Conservation (phyloP, 2,888 invertebrate species). For the Mellilla xanthometata region DNA sequence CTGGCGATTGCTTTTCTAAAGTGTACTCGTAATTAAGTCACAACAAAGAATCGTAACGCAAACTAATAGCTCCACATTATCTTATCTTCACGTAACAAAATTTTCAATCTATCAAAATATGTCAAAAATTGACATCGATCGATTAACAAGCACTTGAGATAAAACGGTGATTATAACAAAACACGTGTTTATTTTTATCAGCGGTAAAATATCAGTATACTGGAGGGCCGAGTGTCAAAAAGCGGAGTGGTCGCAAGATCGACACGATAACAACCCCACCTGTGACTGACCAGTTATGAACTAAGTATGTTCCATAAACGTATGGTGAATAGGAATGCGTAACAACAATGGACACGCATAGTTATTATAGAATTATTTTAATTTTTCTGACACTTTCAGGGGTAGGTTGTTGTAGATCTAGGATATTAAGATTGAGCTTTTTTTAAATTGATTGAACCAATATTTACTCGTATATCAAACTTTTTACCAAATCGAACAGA, state of each 20-base stretch:
- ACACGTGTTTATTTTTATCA: constrained; percentile 65
- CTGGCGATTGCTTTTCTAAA: neutral
- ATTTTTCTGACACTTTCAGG: constrained; percentile 1
- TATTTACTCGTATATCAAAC: too few species aligned
- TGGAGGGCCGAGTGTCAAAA: constrained; percentile 62
- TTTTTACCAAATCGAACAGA: too few species aligned
- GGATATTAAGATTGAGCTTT: too few species aligned
- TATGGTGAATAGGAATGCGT: constrained; percentile 29
- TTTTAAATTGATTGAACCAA: too few species aligned
- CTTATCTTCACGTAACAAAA: constrained; percentile 25
- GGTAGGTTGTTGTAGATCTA: too few species aligned
- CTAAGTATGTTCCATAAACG: constrained; percentile 21
- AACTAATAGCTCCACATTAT: constrained; percentile 25
- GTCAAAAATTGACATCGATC: constrained; percentile 34
- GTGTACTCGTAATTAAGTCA: constrained; percentile 9
- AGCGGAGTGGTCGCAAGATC: constrained; percentile 70
- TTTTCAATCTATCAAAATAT: constrained; percentile 44
- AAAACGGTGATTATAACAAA: constrained; percentile 56
- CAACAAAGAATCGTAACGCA: constrained; percentile 15
- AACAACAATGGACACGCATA: constrained; percentile 27
- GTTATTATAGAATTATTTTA: constrained; percentile 11
- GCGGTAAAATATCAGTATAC: constrained; percentile 49
- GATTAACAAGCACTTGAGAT: constrained; percentile 48
- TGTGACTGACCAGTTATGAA: constrained; percentile 39
- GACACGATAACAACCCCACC: constrained; percentile 64